phyloP scores from a whole-genome alignment of 2,797 vertebrate genomes.

The Lithobates sylvaticus region DNA sequence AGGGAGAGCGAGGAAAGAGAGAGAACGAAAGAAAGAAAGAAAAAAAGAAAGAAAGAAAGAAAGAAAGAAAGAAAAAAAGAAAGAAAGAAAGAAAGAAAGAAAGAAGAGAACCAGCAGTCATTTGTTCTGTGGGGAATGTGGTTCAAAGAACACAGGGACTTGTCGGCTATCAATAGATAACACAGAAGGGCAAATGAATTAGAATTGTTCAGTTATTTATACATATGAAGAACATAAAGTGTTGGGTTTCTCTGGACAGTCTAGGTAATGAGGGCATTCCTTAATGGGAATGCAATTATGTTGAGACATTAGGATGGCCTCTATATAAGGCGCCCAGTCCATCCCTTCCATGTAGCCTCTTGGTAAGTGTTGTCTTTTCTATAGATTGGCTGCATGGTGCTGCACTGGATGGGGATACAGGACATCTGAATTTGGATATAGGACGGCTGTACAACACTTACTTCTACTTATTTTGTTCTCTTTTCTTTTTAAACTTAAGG shows the following conservation, averaged over 20 bases:
- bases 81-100: too few relatives aligned
- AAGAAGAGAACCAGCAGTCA: not conserved
- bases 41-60: too few relatives aligned
- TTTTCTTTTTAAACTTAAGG: not conserved
- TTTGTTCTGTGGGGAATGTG: not conserved
- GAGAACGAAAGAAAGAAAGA: too few relatives aligned
- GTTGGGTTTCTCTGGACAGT: constrained; percentile 44
- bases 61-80: too few relatives aligned
- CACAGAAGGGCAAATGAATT: constrained; percentile 1
- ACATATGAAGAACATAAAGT: constrained; percentile 7
- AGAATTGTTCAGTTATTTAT: constrained; percentile 51
- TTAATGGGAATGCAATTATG: not conserved
- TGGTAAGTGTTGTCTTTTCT: constrained; percentile 14
- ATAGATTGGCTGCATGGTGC: not conserved
- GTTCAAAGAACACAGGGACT: not conserved
- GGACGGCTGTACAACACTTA: not conserved
- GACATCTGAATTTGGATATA: not conserved
- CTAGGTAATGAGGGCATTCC: not conserved
- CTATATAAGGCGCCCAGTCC: constrained; percentile 30
- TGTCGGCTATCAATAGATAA: not conserved
- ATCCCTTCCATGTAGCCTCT: not conserved
- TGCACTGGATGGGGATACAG: not conserved
- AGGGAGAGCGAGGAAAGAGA: too few relatives aligned
- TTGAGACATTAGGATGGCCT: not conserved
- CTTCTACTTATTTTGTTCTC: not conserved